phyloP scores from a whole-genome alignment of 1,140 invertebrate species.

The Epicauta chinensis region DNA sequence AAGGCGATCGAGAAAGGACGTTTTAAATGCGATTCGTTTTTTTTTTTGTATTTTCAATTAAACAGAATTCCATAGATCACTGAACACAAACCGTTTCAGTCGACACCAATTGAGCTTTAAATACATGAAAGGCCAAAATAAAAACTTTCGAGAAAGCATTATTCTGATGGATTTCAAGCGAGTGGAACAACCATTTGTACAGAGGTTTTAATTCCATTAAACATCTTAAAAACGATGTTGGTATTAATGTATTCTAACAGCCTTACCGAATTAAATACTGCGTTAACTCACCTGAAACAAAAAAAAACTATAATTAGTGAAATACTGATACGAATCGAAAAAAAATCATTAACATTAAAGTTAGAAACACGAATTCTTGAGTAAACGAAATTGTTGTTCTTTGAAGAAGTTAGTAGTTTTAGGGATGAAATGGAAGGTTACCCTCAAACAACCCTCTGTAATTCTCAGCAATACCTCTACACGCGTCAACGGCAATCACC shows the following conservation, averaged over 20 bases:
- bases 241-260: not conserved
- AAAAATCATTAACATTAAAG: not conserved
- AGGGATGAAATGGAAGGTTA: too few species aligned
- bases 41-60: conserved; percentile 10
- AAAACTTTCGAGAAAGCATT: too few species aligned
- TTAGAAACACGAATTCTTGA: not conserved
- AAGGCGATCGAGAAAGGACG: too few species aligned
- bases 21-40: too few species aligned
- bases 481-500: conserved; percentile 19
- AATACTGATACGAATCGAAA: not conserved
- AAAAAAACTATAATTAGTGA: conserved; percentile 3
- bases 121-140: too few species aligned
- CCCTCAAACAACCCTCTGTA: not conserved
- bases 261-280: not conserved
- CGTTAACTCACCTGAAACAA: conserved; percentile 8
- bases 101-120: too few species aligned
- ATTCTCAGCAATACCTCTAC: conserved; percentile 10
- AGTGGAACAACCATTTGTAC: too few species aligned
- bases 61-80: conserved; percentile 9
- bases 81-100: too few species aligned
- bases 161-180: too few species aligned
- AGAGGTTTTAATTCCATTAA: too few species aligned
- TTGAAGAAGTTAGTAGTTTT: conserved; percentile 1
- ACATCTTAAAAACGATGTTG: conserved; percentile 8
- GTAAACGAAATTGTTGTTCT: not conserved